Base-by-base conservation (phyloP, 1,140 invertebrate species). In the Drosophila prosaltans region DNA sequence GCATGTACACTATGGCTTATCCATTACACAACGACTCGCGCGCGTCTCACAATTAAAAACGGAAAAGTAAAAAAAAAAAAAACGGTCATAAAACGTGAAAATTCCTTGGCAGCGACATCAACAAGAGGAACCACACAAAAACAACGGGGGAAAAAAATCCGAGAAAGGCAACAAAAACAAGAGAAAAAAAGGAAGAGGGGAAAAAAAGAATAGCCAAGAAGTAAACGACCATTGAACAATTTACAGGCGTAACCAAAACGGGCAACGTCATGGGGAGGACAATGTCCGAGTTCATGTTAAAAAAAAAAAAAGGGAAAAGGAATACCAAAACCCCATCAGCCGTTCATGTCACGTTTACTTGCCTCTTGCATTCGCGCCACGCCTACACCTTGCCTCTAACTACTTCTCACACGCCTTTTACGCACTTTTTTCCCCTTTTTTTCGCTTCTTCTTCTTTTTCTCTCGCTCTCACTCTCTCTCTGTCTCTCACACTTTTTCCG, bases 241-340 rank as follows among this genome's bases (percentile, higher is more conserved):
- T 86, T 80, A 67, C 83, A 88, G 79, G 72, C 82, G 77, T 79
- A 75, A 79, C 65, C 66, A 76, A 82, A 86, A 82, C 75, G 76
- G 64, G 67, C 82, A 82, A 69, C 69, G 70, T 88, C 82, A 88
- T 54, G 26, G 36, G 60, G 39, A 57, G 48, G 39, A 24, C 24
- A 54, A 26, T 51, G 43, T 21, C 7, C 30, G n/a, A 63, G 45
- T 51, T 10, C 21, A 51, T 51, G 24, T 21, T 45, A 55, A 60
- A 16, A 16, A 16, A 16, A 16, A 16, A 16, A 16, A 16, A 16
- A 16, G 16, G 16, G 16, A 16, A 16, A 36, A 55, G 24, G 48
- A 43, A 69, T 43, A 39, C 66, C 54, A 32, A 43, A 28, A 16
- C 16, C 59, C 61, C 65, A 68, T 66, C 70, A 78, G 54, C 36